phyloP scores from a whole-genome alignment of 2,797 vertebrate species.

The Alcedo atthis region DNA sequence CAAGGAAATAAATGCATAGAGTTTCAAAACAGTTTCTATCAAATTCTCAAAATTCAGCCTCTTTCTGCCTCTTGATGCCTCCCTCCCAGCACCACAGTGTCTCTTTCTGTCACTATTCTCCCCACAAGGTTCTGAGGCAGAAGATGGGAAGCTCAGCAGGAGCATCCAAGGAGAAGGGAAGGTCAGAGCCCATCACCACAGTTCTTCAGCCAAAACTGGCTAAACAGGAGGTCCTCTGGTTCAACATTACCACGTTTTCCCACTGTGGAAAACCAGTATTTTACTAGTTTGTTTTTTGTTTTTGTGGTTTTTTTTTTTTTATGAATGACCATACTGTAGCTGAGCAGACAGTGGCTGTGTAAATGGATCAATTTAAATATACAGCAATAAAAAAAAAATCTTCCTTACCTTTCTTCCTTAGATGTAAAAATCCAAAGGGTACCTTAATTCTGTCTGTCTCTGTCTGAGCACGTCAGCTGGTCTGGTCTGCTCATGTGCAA shows the following conservation, averaged over 20 bases:
- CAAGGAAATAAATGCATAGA: not conserved
- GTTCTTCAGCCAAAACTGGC: not conserved
- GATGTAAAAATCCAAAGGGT: not conserved
- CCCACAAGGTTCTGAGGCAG: not conserved
- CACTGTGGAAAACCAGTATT: not conserved
- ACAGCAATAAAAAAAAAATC: not conserved
- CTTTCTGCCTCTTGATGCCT: not conserved
- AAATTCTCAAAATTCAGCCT: not conserved
- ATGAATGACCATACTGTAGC: fast-evolving
- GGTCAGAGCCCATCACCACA: not conserved
- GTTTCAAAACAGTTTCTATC: not conserved
- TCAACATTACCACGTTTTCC: not conserved
- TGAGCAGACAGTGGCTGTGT: not conserved
- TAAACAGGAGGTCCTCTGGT: not conserved
- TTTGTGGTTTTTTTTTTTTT: not conserved
- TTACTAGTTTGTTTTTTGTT: not conserved
- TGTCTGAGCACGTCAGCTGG: not conserved
- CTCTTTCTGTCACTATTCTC: not conserved
- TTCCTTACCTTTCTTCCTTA: not conserved
- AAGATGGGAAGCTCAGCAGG: not conserved
- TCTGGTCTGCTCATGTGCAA: not conserved
- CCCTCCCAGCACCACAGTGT: not conserved
- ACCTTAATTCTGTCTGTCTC: not conserved
- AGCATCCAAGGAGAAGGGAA: not conserved
- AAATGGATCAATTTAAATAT: not conserved